These are phyloP conservation scores for Ambastaia sidthimunki DNA, from an alignment of 2,797 vertebrate genomes.

Conservation along the genomic window DNA sequence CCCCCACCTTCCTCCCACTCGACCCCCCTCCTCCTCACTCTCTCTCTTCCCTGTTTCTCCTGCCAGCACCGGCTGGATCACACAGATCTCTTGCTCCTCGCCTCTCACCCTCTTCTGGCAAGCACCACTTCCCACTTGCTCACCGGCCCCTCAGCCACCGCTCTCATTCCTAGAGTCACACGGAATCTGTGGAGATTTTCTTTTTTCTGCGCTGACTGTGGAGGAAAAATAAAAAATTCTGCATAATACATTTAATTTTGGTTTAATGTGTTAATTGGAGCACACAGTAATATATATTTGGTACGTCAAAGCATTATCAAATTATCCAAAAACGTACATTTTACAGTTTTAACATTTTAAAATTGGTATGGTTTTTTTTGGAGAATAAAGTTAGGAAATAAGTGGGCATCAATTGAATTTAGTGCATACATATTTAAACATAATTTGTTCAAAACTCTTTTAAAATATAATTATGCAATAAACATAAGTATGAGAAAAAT, in stretches of 20 bases:
- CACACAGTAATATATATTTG: not conserved
- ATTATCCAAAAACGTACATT: no score
- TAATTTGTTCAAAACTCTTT: not conserved
- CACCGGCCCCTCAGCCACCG: not conserved
- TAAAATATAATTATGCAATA: not conserved
- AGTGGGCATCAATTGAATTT: no score
- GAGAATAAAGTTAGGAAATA: no score
- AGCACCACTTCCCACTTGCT: constrained; percentile 8
- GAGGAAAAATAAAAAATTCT: not conserved
- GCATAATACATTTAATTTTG: not conserved
- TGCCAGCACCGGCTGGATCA: constrained; percentile 43
- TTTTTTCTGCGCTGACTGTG: not conserved
- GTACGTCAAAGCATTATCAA: not conserved
- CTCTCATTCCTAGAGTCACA: constrained; percentile 3
- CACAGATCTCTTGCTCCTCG: constrained; percentile 31
- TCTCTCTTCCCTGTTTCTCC: constrained; percentile 12
- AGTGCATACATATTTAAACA: not conserved
- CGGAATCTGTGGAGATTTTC: not conserved
- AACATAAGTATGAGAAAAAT: not conserved
- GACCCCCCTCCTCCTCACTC: not conserved
- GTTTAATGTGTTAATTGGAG: not conserved
- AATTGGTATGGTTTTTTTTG: no score
- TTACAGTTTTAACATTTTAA: no score
- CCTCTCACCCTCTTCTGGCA: constrained; percentile 39
- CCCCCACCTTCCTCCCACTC: constrained; percentile 26